phyloP scores from a whole-genome alignment of 2,113 vertebrate species.

The Rousettus leschenaultii region DNA sequence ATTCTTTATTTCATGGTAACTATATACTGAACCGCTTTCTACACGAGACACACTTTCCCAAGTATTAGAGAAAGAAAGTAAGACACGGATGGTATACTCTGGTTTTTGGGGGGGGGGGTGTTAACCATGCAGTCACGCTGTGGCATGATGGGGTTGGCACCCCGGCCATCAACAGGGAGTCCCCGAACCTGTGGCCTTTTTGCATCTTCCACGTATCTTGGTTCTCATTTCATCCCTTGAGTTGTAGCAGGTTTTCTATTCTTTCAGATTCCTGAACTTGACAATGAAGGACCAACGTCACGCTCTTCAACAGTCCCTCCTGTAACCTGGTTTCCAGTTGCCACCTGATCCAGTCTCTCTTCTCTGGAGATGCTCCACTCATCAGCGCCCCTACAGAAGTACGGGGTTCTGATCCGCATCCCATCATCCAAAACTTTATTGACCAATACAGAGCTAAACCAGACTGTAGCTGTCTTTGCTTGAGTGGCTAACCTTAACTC shows the following conservation, averaged over 20 bases:
- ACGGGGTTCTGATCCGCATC: rapidly evolving
- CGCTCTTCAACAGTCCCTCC: neutral
- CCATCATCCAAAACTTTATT: neutral
- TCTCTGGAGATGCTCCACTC: neutral
- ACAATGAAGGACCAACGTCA: neutral
- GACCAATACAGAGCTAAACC: neutral
- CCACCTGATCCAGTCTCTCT: neutral
- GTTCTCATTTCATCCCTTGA: neutral
- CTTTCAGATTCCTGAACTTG: neutral
- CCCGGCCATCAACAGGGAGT: neutral
- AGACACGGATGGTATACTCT: rapidly evolving
- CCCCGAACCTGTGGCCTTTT: neutral
- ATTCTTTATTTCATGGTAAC: neutral
- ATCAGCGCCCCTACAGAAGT: neutral
- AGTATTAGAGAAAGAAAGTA: neutral
- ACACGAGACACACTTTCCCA: neutral
- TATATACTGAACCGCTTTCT: neutral
- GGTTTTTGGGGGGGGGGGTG: no score
- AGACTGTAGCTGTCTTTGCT: neutral
- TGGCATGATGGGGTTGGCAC: no score
- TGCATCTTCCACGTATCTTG: neutral
- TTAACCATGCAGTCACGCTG: neutral
- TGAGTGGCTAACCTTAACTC: neutral
- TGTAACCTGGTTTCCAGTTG: neutral
- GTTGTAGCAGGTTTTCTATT: neutral